phyloP scores from a whole-genome alignment of 2,888 invertebrate genomes.

The Lagria hirta region DNA sequence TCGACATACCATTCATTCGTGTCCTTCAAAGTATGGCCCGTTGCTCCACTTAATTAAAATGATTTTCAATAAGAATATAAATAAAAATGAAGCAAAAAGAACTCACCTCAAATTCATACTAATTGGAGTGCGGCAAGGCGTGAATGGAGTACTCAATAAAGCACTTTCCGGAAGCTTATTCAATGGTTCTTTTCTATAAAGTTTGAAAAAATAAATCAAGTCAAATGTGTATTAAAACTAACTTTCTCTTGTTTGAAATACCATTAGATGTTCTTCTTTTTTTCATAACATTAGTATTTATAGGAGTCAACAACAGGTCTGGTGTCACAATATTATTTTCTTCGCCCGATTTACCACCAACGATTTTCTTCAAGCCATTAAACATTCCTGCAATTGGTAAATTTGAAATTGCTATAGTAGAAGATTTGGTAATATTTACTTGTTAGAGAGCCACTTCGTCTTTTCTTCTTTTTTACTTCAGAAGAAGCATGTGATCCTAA shows the following conservation, averaged over 20 bases:
- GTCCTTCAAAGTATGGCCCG: slow-evolving; percentile 3
- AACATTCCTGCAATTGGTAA: slow-evolving; percentile 81
- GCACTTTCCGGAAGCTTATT: slow-evolving; percentile 62
- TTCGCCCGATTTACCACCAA: slow-evolving; percentile 64
- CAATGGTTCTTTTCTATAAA: slow-evolving; percentile 65
- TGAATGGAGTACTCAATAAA: slow-evolving; percentile 57
- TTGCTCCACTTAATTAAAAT: slow-evolving; percentile 15
- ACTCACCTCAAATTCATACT: slow-evolving; percentile 33
- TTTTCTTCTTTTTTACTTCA: slow-evolving; percentile 70
- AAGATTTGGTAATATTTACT: too few species aligned
- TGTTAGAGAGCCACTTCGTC: slow-evolving; percentile 84
- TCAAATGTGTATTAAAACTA: slow-evolving; percentile 30
- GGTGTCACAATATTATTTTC: slow-evolving; percentile 47
- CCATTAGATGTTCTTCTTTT: slow-evolving; percentile 47
- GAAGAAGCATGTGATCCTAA: slow-evolving; percentile 1
- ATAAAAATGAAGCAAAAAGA: slow-evolving; percentile 5
- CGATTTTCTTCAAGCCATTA: slow-evolving; percentile 76
- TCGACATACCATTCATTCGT: slow-evolving; percentile 16
- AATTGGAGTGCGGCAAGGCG: slow-evolving; percentile 56
- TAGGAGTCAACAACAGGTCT: slow-evolving; percentile 57
- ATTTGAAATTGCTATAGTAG: too few species aligned
- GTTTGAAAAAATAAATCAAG: not conserved
- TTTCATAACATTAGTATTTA: slow-evolving; percentile 52
- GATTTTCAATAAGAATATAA: not conserved
- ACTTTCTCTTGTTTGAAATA: slow-evolving; percentile 71